Base-by-base conservation (phyloP, 2,113 vertebrate species). In the Mustela nigripes region DNA sequence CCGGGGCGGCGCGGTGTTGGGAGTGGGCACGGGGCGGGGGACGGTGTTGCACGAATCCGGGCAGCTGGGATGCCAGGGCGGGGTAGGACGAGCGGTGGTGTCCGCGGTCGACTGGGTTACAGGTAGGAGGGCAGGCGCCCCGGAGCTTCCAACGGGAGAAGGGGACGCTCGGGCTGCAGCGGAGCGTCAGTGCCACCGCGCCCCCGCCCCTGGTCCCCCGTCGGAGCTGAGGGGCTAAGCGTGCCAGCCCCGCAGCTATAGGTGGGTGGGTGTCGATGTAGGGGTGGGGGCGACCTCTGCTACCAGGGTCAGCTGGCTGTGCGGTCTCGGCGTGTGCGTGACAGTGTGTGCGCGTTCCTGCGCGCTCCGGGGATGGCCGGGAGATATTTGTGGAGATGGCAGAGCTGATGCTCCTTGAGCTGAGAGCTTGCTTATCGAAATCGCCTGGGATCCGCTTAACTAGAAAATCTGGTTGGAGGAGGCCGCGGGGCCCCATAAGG, bases 381-480 rank as follows among this genome's bases (percentile, higher is more conserved):
- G 53, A 73, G 95, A 7, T 90, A 33, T 62, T 85, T 50, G 33
- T 65, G 12, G 78, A 78, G 65, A 45, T 79, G 88, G 58, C 31
- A 69, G 73, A 91, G 69, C 96, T 78, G 73, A 50, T 73, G 96
- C 67, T 71, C 19, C 85, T 89, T 56, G 71, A 82, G 83, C 60
- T 33, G 85, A 91, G 85, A 91, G 93, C 86, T 96, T 73, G 87
- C 78, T 87, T 80, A 69, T 94, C 19, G 58, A 76, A 80, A 79
- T 95, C 95, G 0, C 94, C 50, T 95, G 97, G 87, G 56, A 91
- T 91, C 95, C 28, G 74, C 91, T 42, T 89, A 98, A 97, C 93
- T 95, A 97, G 97, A 96, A 98, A 98, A 97, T 96, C 85, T 1
- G 92, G 67, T 98, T 95, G 89, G 48, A 91, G 60, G 93, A 93